These are phyloP conservation scores for Liasis olivaceus DNA, from an alignment of 2,797 vertebrate species.

Conservation along the genomic window DNA sequence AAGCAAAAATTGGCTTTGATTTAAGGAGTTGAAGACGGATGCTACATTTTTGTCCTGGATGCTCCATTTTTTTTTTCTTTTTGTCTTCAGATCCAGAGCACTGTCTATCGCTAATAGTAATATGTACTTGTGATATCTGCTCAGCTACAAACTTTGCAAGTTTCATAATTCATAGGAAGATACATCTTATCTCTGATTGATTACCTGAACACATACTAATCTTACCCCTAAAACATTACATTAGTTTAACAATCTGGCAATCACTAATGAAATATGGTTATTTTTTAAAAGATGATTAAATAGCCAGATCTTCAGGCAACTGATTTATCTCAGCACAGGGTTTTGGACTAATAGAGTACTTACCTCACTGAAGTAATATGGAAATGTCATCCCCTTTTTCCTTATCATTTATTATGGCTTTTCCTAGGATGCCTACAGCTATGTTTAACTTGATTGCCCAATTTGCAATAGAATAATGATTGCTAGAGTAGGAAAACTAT, in stretches of 20 bases:
- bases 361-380: background rate
- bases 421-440: background rate
- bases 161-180: background rate
- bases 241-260: background rate
- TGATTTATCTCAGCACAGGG: background rate
- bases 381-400: background rate
- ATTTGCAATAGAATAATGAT: too few relatives aligned
- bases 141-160: background rate
- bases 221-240: background rate
- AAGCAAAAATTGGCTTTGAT: too few relatives aligned
- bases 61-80: background rate
- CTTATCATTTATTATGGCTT: background rate
- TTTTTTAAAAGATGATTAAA: background rate
- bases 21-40: too few relatives aligned
- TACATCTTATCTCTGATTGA: background rate
- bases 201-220: too few relatives aligned
- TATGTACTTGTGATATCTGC: too few relatives aligned
- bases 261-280: background rate
- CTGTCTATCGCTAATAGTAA: background rate
- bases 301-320: background rate
- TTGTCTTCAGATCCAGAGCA: background rate
- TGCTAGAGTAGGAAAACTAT: too few relatives aligned
- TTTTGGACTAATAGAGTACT: background rate
- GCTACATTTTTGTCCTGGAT: too few relatives aligned
- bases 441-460: too few relatives aligned